Evolutionary conservation across 2,113 vertebrate species (phyloP).

Genomic region (Lampris megalopsis): DNA sequence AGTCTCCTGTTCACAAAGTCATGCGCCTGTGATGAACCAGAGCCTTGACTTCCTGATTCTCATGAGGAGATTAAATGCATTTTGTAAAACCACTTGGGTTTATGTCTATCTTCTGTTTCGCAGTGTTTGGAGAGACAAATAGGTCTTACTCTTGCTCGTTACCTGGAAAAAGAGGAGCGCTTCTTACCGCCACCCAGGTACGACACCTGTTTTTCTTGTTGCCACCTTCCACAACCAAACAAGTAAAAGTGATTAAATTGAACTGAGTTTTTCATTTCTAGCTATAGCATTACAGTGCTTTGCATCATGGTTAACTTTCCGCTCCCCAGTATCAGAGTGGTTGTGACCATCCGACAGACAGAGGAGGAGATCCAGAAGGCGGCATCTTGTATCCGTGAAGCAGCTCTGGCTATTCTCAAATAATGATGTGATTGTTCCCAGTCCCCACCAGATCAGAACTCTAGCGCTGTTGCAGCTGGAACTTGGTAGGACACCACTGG

Average conservation of each 20-base stretch:
- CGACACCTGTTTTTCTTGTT: constrained; percentile 29
- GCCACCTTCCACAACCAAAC: no score
- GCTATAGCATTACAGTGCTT: background rate
- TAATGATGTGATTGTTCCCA: constrained; percentile 38
- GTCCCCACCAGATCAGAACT: no score
- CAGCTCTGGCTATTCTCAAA: constrained; percentile 81
- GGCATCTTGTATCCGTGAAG: constrained; percentile 87
- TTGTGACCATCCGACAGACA: constrained; percentile 91
- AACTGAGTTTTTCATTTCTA: background rate
- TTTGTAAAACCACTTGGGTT: background rate
- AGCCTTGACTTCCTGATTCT: no score
- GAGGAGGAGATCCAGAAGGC: constrained; percentile 89
- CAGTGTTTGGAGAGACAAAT: constrained; percentile 91
- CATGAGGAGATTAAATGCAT: no score
- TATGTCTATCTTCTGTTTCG: background rate
- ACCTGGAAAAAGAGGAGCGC: constrained; percentile 95
- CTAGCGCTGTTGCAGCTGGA: no score
- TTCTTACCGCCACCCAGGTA: constrained; percentile 92
- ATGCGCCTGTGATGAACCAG: no score
- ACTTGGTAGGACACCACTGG: no score
- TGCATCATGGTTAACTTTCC: constrained; percentile 15
- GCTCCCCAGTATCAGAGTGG: constrained; percentile 89
- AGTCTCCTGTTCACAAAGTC: no score
- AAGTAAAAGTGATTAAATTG: no score
- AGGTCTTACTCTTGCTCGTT: constrained; percentile 91